phyloP scores from a whole-genome alignment of 2,888 invertebrate species.

The Andrena marginata region DNA sequence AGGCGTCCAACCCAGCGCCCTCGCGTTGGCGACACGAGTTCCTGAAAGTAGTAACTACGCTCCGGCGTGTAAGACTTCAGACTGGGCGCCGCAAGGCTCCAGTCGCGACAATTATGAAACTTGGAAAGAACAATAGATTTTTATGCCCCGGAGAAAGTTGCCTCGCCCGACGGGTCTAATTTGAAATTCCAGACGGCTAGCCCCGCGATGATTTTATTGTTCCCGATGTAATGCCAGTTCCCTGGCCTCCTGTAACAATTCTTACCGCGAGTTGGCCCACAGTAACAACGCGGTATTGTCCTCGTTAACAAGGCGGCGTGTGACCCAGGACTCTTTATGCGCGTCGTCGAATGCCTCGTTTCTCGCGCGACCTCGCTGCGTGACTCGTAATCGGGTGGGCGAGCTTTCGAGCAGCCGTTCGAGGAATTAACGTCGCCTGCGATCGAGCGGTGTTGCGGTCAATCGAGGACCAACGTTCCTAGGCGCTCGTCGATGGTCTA shows the following conservation, averaged over 20 bases:
- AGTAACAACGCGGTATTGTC: constrained; percentile 10
- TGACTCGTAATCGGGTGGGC: neutral
- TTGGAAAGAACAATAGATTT: constrained; percentile 56
- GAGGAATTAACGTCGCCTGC: neutral
- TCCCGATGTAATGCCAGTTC: constrained; percentile 34
- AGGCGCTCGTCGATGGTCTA: neutral
- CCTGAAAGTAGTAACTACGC: neutral
- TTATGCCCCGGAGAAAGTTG: constrained; percentile 43
- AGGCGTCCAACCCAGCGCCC: neutral
- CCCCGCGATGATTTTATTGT: constrained; percentile 51
- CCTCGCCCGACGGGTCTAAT: constrained; percentile 31
- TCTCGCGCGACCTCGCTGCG: too few species aligned
- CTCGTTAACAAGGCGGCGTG: constrained; percentile 30
- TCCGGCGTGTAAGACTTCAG: neutral
- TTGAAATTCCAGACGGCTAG: constrained; percentile 45
- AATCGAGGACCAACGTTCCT: constrained; percentile 7
- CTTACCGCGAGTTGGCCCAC: neutral
- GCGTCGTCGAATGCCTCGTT: neutral
- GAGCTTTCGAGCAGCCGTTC: neutral
- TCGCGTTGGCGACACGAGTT: neutral
- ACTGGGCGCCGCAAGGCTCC: neutral
- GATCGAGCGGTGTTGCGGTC: neutral
- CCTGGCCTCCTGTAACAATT: constrained; percentile 13
- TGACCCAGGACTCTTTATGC: constrained; percentile 26
- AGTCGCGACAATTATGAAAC: constrained; percentile 45